Evolutionary conservation across 2,888 invertebrate species (phyloP), one percentile per base, ranked within the genome.

Genomic region (Acheta domesticus): DNA sequence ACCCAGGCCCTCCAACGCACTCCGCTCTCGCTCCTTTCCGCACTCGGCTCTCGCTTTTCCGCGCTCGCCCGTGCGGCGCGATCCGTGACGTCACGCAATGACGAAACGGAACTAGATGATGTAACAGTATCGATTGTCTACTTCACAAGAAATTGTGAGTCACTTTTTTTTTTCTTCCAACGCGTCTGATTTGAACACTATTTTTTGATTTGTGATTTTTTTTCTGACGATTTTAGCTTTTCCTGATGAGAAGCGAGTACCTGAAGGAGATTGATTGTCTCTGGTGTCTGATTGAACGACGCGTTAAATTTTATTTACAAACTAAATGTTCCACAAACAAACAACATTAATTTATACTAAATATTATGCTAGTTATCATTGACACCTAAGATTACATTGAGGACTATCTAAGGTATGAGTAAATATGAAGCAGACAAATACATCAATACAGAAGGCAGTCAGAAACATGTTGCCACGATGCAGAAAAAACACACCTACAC

Each of bases 101-200:
- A 62, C 62, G 62, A 62, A 62, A 62, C 62, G 62, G 62, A 62
- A 62, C 62, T 19, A n/a, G 62, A n/a, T 62, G 62, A 62, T 62
- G 62, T 62, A 62, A 62, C 62, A 62, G 62, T 19, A 62, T 62
- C 62, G 62, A 62, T 62, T 62, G 62, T 62, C 62, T n/a, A 19
- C 62, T 62, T 62, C 62, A 62, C 16, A 36, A 62, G 62, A 19
- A 62, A 62, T 62, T n/a, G 62, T 62, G 62, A 62, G 62, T 62
- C 62, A 62, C 16, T 62, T 62, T 62, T 62, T 62, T 50, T 62
- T n/a, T 36, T 36, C 8, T 8, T 36, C 8, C 36, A 36, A 36
- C 36, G 36, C 36, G 36, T 36, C 36, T 36, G 36, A 36, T 36
- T 36, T 36, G 36, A 36, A 36, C 36, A 36, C 36, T 36, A 36